Percentiles rank a stretch among this genome's conserved stretches.
Evolutionary conservation across 2,797 vertebrate species (phyloP).

Genomic region (Sebastes steindachneri): DNA sequence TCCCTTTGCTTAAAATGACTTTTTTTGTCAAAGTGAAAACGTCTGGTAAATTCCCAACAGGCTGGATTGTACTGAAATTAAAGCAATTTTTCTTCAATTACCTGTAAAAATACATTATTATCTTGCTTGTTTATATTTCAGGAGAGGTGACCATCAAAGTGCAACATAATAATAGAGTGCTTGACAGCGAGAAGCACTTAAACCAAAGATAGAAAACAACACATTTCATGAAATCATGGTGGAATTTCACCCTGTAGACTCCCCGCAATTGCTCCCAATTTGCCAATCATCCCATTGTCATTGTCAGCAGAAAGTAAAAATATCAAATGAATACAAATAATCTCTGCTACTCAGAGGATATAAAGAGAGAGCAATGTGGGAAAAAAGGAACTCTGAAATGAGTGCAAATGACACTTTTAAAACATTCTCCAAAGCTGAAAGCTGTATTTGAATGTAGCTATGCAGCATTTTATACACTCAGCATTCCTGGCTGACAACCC

Average conservation of each 20-base stretch:
- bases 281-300: neutral
- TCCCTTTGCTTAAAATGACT: neutral
- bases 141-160: neutral
- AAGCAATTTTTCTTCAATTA: neutral
- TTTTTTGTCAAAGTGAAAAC: neutral
- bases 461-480: conserved; percentile 65
- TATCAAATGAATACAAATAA: conserved; percentile 4
- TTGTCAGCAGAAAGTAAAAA: neutral
- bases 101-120: neutral
- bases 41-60: neutral
- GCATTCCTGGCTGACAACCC: conserved; percentile 68
- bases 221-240: neutral
- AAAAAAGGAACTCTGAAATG: neutral
- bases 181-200: neutral
- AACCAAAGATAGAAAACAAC: neutral
- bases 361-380: neutral
- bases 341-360: neutral
- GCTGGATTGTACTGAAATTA: neutral
- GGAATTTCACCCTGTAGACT: neutral
- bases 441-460: conserved; percentile 58
- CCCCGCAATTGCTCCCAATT: neutral
- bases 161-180: neutral
- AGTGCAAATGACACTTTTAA: neutral
- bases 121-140: neutral
- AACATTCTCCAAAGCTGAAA: conserved; percentile 34